Evolutionary conservation across 2,888 invertebrate genomes (phyloP).

Genomic region (Dasypolia templi): DNA sequence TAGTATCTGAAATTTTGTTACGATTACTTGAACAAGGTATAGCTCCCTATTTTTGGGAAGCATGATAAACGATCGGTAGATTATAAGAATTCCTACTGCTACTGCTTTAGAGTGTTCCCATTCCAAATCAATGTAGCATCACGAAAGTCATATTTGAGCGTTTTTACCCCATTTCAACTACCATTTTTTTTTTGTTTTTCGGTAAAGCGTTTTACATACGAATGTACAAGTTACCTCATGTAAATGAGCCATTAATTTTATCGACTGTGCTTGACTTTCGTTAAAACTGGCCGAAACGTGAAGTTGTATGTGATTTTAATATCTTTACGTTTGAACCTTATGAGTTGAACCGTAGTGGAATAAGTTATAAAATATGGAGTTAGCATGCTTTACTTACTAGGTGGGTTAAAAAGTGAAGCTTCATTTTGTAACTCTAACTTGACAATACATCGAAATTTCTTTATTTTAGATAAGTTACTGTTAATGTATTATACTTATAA

Average conservation of each 20-base stretch:
- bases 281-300: slow-evolving; percentile 47
- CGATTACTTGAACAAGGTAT: neutral
- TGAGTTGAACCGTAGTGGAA: slow-evolving; percentile 10
- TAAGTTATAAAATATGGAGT: slow-evolving; percentile 36
- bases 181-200: slow-evolving; percentile 41
- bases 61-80: neutral
- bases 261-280: slow-evolving; percentile 28
- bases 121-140: neutral
- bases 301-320: slow-evolving; percentile 42
- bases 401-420: slow-evolving; percentile 1
- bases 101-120: neutral
- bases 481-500: neutral
- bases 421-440: neutral
- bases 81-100: neutral
- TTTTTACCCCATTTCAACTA: slow-evolving; percentile 8
- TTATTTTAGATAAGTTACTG: neutral
- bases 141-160: neutral
- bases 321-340: slow-evolving; percentile 1
- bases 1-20: too few species aligned
- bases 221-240: slow-evolving; percentile 50
- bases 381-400: slow-evolving; percentile 17
- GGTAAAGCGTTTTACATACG: slow-evolving; percentile 49
- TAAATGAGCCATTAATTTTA: slow-evolving; percentile 58
- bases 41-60: neutral
- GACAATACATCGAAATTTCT: neutral